Evolutionary conservation across 2,113 vertebrate genomes (phyloP), one percentile per base, ranked within the genome.

Genomic region (Antidorcas marsupialis): DNA sequence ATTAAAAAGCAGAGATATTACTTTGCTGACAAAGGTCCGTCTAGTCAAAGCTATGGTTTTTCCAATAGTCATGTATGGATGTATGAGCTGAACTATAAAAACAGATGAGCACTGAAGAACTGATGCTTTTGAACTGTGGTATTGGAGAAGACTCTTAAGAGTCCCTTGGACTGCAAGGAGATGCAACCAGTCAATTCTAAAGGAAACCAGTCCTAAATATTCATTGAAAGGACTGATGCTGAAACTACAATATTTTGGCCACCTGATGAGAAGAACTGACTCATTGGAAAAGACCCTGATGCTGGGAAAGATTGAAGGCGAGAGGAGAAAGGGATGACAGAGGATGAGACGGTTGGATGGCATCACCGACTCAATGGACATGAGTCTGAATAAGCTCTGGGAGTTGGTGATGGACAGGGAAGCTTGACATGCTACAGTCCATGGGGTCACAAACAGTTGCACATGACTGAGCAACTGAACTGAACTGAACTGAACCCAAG

Each of bases 361-460:
- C n/a, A 71, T 21, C 64, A 71, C 17, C 2, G 4, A 71, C n/a
- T 36, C n/a, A 21, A 21, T 36, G n/a, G n/a, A 36, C 17, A 11
- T 36, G n/a, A 21, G 17, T 71, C 4, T 71, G 33, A 71, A 17
- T 71, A 36, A 71, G n/a, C 64, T 36, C 64, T 0, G 2, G 64
- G 64, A 71, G n/a, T 21, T 71, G 64, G 64, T 36, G 64, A 71
- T 0, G 0, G n/a, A 36, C 17, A 71, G 17, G 64, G 4, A 71
- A 11, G 64, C 64, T 2, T 36, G 17, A 9, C 4, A 0, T 36
- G 64, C 8, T 71, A 5, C 4, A 21, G n/a, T 71, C n/a, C 64
- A 71, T 36, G n/a, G 4, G 33, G 64, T 36, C 1, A 0, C 64
- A 36, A 71, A 36, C 4, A 71, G 64, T 21, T 10, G 19, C 9